These are phyloP conservation scores for Picus viridis DNA, from an alignment of 2,797 vertebrate genomes.

Conservation along the genomic window DNA sequence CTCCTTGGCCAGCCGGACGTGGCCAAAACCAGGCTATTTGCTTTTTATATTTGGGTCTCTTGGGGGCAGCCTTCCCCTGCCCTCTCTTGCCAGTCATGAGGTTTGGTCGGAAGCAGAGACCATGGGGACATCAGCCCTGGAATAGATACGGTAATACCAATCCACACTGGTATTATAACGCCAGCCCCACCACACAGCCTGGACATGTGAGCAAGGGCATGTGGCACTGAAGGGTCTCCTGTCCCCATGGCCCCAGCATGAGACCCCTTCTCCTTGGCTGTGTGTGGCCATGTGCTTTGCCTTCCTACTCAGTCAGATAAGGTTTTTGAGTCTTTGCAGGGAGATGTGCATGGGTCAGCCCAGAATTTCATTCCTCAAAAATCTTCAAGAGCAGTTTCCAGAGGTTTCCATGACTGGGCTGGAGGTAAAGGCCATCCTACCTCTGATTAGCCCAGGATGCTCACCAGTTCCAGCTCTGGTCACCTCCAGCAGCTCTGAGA, in stretches of 20 bases:
- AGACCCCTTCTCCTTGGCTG: neutral
- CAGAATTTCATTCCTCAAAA: rapidly evolving
- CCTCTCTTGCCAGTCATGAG: rapidly evolving
- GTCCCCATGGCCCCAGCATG: rapidly evolving
- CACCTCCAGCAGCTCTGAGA: neutral
- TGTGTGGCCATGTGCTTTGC: rapidly evolving
- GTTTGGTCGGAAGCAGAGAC: neutral
- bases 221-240: rapidly evolving
- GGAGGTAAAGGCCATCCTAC: rapidly evolving
- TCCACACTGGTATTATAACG: too few species aligned
- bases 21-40: neutral
- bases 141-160: too few species aligned
- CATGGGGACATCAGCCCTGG: neutral
- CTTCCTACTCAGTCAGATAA: neutral
- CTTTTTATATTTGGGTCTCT: rapidly evolving
- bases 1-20: neutral
- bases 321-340: neutral
- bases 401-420: neutral
- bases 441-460: rapidly evolving
- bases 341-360: rapidly evolving
- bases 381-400: neutral
- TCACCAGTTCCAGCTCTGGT: neutral
- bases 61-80: neutral
- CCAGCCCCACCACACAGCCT: neutral
- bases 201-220: rapidly evolving